phyloP scores from a whole-genome alignment of 2,797 vertebrate genomes.

The Lemur catta region DNA sequence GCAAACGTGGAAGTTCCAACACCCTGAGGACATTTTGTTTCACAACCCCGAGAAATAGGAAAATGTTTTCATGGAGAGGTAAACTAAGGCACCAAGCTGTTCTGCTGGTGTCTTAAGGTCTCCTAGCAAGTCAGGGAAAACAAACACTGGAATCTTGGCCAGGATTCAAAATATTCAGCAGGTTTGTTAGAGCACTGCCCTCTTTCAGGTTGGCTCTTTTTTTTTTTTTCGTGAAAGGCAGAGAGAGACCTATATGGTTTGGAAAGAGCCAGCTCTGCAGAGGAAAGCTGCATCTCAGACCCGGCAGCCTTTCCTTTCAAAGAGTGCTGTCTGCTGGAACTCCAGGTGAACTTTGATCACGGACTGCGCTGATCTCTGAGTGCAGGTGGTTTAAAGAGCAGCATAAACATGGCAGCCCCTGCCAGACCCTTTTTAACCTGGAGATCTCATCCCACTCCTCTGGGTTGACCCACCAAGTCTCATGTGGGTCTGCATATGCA shows the following conservation, averaged over 20 bases:
- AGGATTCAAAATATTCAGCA: neutral
- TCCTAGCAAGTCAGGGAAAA: conserved; percentile 11
- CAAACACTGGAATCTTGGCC: neutral
- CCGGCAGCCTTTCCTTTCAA: neutral
- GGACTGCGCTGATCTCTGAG: neutral
- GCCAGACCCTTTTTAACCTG: neutral
- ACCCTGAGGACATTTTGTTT: conserved; percentile 40
- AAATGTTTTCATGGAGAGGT: conserved; percentile 37
- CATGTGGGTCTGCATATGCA: neutral
- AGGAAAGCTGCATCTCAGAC: neutral
- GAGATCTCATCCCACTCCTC: neutral
- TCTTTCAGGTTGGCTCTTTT: neutral
- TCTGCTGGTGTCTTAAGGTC: neutral
- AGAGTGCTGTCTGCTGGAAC: neutral
- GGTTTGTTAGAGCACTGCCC: neutral
- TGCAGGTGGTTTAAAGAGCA: neutral
- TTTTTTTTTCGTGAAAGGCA: neutral
- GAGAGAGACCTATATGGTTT: neutral
- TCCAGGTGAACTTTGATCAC: neutral
- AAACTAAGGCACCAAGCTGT: conserved; percentile 54
- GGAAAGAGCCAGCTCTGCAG: neutral
- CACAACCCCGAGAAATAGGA: neutral
- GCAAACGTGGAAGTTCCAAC: neutral
- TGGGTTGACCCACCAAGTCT: neutral
- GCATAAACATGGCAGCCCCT: neutral